These are phyloP conservation scores for Epiblema foenella DNA, from an alignment of 2,888 invertebrate species.

Conservation along the genomic window DNA sequence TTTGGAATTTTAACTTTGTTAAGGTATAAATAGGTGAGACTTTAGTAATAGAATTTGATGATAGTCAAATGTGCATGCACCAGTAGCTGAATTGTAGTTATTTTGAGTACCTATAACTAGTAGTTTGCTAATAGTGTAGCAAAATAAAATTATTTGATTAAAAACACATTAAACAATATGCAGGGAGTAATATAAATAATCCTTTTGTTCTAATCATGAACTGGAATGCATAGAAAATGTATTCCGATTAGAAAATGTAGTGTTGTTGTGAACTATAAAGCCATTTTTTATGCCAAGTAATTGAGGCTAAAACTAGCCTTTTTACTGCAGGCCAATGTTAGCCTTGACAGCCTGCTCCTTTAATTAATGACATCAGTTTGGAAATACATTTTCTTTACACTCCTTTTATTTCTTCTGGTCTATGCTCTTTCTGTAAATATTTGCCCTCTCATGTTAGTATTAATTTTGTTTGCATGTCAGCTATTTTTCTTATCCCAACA, in stretches of 20 bases:
- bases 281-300: too few relatives aligned
- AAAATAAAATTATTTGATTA: not conserved
- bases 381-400: too few relatives aligned
- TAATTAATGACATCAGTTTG: too few relatives aligned
- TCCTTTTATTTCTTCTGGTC: too few relatives aligned
- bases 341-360: too few relatives aligned
- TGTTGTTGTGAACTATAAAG: not conserved
- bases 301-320: too few relatives aligned
- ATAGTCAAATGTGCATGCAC: slow-evolving; percentile 11
- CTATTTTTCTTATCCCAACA: too few relatives aligned
- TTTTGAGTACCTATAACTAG: not conserved
- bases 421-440: too few relatives aligned
- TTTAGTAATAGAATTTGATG: not conserved
- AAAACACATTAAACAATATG: not conserved
- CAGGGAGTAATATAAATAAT: not conserved
- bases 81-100: slow-evolving; percentile 14
- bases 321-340: too few relatives aligned
- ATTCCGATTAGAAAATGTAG: not conserved
- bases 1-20: slow-evolving; percentile 9
- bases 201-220: not conserved
- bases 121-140: not conserved
- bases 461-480: too few relatives aligned
- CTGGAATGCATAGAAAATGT: not conserved
- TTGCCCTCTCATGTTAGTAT: too few relatives aligned
- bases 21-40: slow-evolving; percentile 13